These are phyloP conservation scores for Monarcha castaneiventris DNA, from an alignment of 2,113 vertebrate species.

Conservation along the genomic window DNA sequence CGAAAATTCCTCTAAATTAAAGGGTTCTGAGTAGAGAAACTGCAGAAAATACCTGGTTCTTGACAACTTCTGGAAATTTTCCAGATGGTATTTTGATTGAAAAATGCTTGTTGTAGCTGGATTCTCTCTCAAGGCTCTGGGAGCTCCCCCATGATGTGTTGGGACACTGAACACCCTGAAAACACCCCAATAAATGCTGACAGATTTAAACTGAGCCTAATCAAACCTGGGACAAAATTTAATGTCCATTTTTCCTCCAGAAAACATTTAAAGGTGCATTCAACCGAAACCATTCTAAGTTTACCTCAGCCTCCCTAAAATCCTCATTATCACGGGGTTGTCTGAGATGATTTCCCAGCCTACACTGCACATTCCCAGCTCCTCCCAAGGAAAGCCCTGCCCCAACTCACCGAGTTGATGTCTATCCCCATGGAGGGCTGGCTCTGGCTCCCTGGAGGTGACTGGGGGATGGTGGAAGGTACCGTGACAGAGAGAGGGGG, in stretches of 20 bases:
- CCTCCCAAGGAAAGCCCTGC: rapidly evolving
- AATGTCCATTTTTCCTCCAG: not conserved
- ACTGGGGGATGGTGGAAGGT: conserved; percentile 81
- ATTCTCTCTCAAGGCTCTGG: not conserved
- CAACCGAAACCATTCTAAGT: not conserved
- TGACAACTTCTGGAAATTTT: not conserved
- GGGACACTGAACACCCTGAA: not conserved
- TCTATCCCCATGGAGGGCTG: conserved; percentile 87
- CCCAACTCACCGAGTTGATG: conserved; percentile 85
- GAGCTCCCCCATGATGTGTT: rapidly evolving
- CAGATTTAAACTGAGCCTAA: rapidly evolving
- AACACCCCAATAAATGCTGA: rapidly evolving
- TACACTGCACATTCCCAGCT: rapidly evolving
- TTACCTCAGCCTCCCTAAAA: not conserved
- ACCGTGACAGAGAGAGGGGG: conserved; percentile 82
- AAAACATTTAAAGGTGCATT: not conserved
- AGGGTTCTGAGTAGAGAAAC: not conserved
- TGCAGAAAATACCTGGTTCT: not conserved
- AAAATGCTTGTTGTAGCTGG: not conserved
- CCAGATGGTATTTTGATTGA: not conserved
- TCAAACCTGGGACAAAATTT: not conserved
- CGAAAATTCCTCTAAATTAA: not conserved
- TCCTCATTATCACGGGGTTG: rapidly evolving
- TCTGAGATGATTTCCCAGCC: rapidly evolving
- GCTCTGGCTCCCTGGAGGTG: conserved; percentile 82